Conservation (phyloP, 2,113 vertebrate species). For the Limanda limanda region DNA sequence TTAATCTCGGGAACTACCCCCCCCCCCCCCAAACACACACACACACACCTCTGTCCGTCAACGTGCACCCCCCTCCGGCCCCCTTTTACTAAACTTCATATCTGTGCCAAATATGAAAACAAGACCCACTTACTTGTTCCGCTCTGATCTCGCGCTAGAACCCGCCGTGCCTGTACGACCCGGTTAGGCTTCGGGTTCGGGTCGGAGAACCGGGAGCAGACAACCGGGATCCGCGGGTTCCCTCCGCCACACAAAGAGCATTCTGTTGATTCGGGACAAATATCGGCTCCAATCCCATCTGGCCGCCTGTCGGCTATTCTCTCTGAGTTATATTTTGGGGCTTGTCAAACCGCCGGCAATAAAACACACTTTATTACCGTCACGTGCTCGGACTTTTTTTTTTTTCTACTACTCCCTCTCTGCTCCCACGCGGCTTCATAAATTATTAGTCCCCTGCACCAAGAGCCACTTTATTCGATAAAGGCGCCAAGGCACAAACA, state of each 20-base stretch:
- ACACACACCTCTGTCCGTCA: no score
- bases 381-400: slow-evolving; percentile 68
- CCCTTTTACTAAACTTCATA: slow-evolving; percentile 55
- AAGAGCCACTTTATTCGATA: slow-evolving; percentile 61
- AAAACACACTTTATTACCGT: slow-evolving; percentile 83
- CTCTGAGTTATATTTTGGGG: slow-evolving; percentile 79
- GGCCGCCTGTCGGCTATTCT: slow-evolving; percentile 73
- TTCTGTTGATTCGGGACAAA: slow-evolving; percentile 72
- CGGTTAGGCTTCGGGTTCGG: no score
- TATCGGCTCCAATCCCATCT: slow-evolving; percentile 71
- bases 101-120: slow-evolving; percentile 71
- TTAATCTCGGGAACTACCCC: slow-evolving; percentile 15
- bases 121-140: slow-evolving; percentile 56
- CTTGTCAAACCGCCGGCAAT: slow-evolving; percentile 78
- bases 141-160: slow-evolving; percentile 57
- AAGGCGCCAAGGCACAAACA: slow-evolving; percentile 62
- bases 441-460: slow-evolving; percentile 74
- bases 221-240: background rate
- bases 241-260: slow-evolving; percentile 55
- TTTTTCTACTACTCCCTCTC: slow-evolving; percentile 11
- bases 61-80: background rate
- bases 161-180: slow-evolving; percentile 35
- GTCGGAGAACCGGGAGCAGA: background rate
- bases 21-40: no score
- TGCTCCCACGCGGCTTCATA: slow-evolving; percentile 72